Percentiles rank a stretch among this genome's conserved stretches.
Evolutionary conservation across 2,113 vertebrate genomes (phyloP).

Genomic region (Pelobates fuscus): DNA sequence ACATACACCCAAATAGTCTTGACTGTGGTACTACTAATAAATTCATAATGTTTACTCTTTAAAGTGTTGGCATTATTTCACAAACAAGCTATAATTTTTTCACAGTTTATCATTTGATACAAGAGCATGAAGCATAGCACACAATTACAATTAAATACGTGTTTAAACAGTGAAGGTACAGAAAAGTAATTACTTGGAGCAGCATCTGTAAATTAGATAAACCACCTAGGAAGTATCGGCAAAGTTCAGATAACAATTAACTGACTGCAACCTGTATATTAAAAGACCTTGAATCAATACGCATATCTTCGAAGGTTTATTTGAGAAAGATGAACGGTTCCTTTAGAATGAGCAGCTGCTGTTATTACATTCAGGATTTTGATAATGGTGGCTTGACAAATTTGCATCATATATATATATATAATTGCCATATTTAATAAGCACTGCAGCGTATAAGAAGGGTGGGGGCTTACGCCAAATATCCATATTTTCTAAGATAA

Average conservation of each 20-base stretch:
- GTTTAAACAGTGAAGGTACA: background rate
- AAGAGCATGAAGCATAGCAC: background rate
- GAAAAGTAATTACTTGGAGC: background rate
- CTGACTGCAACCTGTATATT: conserved; percentile 8
- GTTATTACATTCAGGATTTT: no score
- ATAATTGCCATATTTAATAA: no score
- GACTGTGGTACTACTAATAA: no score
- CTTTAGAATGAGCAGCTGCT: background rate
- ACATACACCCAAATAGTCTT: no score
- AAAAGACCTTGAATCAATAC: background rate
- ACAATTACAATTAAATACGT: conserved; percentile 1
- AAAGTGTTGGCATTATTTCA: no score
- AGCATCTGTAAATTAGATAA: conserved; percentile 1
- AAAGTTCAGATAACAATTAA: background rate
- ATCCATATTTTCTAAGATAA: no score
- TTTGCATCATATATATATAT: no score
- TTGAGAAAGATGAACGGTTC: background rate
- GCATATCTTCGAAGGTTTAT: background rate
- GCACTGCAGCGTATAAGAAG: no score
- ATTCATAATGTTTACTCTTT: no score
- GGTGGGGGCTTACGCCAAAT: no score
- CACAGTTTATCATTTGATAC: background rate
- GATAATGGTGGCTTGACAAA: no score
- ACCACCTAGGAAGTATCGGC: background rate
- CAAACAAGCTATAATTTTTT: no score